phyloP scores from a whole-genome alignment of 2,797 vertebrate genomes.

The Microhierax caerulescens region DNA sequence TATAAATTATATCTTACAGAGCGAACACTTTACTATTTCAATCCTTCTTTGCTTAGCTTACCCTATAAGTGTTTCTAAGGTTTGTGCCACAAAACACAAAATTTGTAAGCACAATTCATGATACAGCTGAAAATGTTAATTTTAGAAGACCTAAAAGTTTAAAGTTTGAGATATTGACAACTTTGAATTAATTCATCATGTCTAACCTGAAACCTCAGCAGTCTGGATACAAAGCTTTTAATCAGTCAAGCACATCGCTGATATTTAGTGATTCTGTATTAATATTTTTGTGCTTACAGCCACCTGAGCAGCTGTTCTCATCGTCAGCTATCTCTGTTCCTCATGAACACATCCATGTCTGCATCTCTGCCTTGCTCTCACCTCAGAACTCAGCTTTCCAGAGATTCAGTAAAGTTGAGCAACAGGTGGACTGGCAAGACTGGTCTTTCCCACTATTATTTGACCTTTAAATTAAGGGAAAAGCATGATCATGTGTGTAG shows the following conservation, averaged over 20 bases:
- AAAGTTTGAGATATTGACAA: not conserved
- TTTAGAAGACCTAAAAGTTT: not conserved
- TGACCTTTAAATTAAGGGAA: not conserved
- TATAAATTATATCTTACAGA: not conserved
- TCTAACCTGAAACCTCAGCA: not conserved
- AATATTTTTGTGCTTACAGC: not conserved
- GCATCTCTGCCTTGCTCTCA: not conserved
- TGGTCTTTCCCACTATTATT: accelerated
- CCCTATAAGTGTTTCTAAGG: not conserved
- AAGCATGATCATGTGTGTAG: accelerated
- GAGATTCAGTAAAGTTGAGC: not conserved
- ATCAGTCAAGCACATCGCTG: not conserved
- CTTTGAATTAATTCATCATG: not conserved
- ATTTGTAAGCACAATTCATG: not conserved
- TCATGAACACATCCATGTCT: not conserved
- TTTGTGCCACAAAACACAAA: not conserved
- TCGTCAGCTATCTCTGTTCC: not conserved
- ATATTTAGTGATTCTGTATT: not conserved
- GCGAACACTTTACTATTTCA: not conserved
- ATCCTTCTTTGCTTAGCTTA: not conserved
- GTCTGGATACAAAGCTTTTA: not conserved
- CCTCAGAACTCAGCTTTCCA: not conserved
- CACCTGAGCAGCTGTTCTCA: accelerated
- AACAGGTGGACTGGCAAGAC: not conserved
- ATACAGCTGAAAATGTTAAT: not conserved